Conservation (phyloP, 2,797 vertebrate genomes). For the Centroberyx gerrardi region DNA sequence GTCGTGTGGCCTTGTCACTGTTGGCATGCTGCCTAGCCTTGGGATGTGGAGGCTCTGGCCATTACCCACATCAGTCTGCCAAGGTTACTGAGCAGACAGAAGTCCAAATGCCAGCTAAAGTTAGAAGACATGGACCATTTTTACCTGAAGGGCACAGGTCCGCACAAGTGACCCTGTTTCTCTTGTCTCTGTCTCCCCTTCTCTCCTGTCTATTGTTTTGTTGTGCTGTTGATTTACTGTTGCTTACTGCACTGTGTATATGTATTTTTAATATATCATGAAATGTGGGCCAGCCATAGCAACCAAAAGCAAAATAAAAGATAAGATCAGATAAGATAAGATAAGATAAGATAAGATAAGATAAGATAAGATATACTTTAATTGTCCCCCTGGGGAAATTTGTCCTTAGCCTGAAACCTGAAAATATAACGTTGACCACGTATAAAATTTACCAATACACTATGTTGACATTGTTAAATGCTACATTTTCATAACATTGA, state of each 20-base stretch:
- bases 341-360: too few species aligned
- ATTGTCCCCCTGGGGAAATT: too few species aligned
- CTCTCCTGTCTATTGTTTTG: conserved; percentile 11
- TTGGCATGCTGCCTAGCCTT: conserved; percentile 67
- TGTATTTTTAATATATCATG: not conserved
- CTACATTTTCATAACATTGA: too few species aligned
- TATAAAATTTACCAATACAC: not conserved
- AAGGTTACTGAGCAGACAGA: conserved; percentile 69
- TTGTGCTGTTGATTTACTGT: not conserved
- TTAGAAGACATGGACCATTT: conserved; percentile 77
- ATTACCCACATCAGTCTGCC: conserved; percentile 52
- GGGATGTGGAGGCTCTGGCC: conserved; percentile 51
- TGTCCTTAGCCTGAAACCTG: too few species aligned
- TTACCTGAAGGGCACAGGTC: conserved; percentile 70
- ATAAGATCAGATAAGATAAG: too few species aligned
- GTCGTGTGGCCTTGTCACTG: conserved; percentile 59
- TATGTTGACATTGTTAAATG: not conserved
- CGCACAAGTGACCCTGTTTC: conserved; percentile 43
- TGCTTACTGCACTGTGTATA: not conserved
- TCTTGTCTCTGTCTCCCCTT: conserved; percentile 8
- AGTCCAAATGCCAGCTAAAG: conserved; percentile 79
- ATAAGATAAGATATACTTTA: too few species aligned
- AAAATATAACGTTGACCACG: not conserved
- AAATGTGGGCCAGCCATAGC: not conserved
- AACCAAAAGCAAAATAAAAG: not conserved